A percentile compares a stretch with the other conserved stretches of the same genome.
phyloP scores from a whole-genome alignment of 1,140 invertebrate genomes.

The Scaptomyza hsui region DNA sequence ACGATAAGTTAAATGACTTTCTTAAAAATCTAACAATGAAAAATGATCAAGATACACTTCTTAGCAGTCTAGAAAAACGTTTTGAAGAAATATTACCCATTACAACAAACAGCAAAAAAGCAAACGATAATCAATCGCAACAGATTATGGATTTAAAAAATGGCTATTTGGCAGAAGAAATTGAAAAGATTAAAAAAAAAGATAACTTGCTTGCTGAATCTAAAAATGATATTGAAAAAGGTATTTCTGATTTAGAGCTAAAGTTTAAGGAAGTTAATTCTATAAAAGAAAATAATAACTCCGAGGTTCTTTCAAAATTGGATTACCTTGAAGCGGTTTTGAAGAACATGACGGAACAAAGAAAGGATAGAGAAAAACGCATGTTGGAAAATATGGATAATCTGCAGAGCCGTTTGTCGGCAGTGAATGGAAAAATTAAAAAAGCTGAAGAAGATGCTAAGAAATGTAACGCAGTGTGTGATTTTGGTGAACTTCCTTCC shows the following conservation, averaged over 20 bases:
- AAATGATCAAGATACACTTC: neutral
- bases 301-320: neutral
- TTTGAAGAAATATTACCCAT: neutral
- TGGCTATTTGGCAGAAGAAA: neutral
- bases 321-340: constrained; percentile 17
- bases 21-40: neutral
- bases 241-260: constrained; percentile 4
- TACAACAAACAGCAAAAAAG: neutral
- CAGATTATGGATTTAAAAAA: neutral
- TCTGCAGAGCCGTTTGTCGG: constrained; percentile 12
- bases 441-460: neutral
- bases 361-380: neutral
- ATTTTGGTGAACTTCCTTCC: constrained; percentile 19
- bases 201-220: neutral
- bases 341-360: constrained; percentile 1
- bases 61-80: neutral
- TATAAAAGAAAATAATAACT: neutral
- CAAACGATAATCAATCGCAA: neutral
- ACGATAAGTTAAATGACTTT: neutral
- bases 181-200: neutral
- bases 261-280: neutral
- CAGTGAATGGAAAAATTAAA: neutral
- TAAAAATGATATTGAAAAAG: neutral
- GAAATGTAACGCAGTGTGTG: constrained; percentile 15
- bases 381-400: neutral